Evolutionary conservation across 1,140 invertebrate species (phyloP).

Genomic region (Bilobella aurantiaca): DNA sequence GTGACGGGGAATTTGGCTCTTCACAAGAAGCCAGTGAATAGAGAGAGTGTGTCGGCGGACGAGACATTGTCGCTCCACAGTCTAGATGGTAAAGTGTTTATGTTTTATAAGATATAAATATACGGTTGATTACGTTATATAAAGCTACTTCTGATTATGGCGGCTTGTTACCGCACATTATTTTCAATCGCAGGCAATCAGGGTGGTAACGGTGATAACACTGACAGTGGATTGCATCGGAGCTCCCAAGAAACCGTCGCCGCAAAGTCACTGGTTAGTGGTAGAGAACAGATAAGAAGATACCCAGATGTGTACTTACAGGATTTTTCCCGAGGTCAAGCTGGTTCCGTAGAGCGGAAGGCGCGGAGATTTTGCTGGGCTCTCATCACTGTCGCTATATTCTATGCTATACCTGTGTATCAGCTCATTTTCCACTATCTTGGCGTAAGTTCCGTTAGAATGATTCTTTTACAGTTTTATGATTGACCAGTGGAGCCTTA

Average conservation of each 20-base stretch:
- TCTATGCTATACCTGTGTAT: conserved; percentile 76
- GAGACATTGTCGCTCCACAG: too few species aligned
- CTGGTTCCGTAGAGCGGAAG: neutral
- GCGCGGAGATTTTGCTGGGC: conserved; percentile 49
- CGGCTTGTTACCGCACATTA: too few species aligned
- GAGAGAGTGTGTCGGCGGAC: too few species aligned
- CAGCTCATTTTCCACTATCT: conserved; percentile 80
- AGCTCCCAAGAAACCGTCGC: neutral
- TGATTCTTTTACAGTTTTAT: neutral
- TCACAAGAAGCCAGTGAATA: too few species aligned
- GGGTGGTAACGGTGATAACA: neutral
- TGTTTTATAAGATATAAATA: too few species aligned
- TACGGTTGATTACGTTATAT: too few species aligned
- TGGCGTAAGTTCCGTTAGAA: conserved; percentile 49
- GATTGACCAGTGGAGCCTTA: too few species aligned
- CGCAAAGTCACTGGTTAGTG: neutral
- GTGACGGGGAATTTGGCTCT: too few species aligned
- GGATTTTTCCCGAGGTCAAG: neutral
- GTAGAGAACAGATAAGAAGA: neutral
- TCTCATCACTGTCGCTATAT: conserved; percentile 68
- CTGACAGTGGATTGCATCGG: neutral
- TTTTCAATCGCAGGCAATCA: neutral
- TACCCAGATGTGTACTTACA: neutral
- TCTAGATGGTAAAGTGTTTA: too few species aligned
- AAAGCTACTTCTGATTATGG: too few species aligned